phyloP scores from a whole-genome alignment of 2,113 vertebrate genomes.

The Actinemys pallida region DNA sequence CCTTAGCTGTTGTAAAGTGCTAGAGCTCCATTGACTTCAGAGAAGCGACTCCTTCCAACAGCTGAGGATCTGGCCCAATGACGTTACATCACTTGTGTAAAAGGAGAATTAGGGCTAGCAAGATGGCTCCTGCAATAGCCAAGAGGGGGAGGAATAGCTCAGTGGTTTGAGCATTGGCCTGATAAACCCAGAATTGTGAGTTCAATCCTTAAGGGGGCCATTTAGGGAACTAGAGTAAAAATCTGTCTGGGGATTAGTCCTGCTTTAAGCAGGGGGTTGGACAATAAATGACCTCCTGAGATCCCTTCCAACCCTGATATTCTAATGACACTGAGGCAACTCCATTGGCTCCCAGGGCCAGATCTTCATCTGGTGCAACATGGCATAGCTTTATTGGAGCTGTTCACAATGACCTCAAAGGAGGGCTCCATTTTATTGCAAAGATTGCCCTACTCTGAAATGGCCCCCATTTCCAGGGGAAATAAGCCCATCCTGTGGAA shows the following conservation, averaged over 20 bases:
- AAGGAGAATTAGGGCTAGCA: not conserved
- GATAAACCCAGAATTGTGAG: no score
- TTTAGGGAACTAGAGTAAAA: no score
- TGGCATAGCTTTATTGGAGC: not conserved
- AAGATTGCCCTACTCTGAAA: not conserved
- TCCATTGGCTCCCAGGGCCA: not conserved
- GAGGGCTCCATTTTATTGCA: not conserved
- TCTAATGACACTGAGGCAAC: not conserved
- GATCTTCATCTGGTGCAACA: accelerated
- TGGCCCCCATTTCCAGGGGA: not conserved
- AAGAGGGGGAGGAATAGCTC: not conserved
- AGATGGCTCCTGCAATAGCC: not conserved
- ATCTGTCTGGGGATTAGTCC: no score
- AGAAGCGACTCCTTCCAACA: not conserved
- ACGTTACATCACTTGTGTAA: not conserved
- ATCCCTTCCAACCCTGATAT: not conserved
- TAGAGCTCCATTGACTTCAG: not conserved
- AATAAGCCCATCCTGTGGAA: not conserved
- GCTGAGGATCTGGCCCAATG: not conserved
- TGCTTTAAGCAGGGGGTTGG: no score
- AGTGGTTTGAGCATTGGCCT: no score
- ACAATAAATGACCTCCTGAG: no score
- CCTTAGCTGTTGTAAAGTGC: not conserved
- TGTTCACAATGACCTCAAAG: not conserved
- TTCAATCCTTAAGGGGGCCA: no score